A percentile compares a stretch with the other conserved stretches of the same genome.
Evolutionary conservation across 1,140 invertebrate species (phyloP).

Genomic region (Drosophila busckii): DNA sequence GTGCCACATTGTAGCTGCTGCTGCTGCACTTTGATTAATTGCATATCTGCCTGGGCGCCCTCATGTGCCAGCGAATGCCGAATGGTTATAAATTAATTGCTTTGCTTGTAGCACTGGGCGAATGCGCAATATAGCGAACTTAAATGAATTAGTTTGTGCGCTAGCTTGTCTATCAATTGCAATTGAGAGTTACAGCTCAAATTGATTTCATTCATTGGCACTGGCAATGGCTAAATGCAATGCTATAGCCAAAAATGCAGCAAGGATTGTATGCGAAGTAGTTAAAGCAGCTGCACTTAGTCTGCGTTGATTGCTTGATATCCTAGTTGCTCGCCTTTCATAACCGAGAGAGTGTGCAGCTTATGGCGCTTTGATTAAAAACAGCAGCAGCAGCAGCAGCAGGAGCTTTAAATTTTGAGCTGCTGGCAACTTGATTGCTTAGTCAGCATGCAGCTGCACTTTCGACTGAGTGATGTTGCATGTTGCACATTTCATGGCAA

Average conservation of each 20-base stretch:
- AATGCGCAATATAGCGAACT: constrained; percentile 60
- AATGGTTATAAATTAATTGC: constrained; percentile 64
- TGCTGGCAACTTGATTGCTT: constrained; percentile 6
- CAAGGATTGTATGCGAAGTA: background rate
- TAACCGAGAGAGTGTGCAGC: constrained; percentile 29
- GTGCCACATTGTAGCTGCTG: constrained; percentile 22
- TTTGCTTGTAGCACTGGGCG: constrained; percentile 26
- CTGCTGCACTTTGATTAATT: constrained; percentile 67
- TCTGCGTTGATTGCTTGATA: constrained; percentile 30
- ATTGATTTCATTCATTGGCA: constrained; percentile 19
- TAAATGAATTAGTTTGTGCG: constrained; percentile 45
- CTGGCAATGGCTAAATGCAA: background rate
- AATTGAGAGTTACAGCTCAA: constrained; percentile 22
- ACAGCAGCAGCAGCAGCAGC: background rate
- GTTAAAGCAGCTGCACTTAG: constrained; percentile 1
- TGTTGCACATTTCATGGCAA: constrained; percentile 6
- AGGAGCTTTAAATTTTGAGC: constrained; percentile 21
- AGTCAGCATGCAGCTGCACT: constrained; percentile 15
- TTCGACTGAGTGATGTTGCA: constrained; percentile 26
- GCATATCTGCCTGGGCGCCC: constrained; percentile 34
- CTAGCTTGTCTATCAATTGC: background rate
- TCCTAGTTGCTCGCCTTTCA: constrained; percentile 13
- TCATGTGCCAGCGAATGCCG: constrained; percentile 26
- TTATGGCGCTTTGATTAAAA: constrained; percentile 25
- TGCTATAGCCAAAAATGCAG: background rate